Conservation (phyloP, 2,888 invertebrate species). For the Steinernema carpocapsae region DNA sequence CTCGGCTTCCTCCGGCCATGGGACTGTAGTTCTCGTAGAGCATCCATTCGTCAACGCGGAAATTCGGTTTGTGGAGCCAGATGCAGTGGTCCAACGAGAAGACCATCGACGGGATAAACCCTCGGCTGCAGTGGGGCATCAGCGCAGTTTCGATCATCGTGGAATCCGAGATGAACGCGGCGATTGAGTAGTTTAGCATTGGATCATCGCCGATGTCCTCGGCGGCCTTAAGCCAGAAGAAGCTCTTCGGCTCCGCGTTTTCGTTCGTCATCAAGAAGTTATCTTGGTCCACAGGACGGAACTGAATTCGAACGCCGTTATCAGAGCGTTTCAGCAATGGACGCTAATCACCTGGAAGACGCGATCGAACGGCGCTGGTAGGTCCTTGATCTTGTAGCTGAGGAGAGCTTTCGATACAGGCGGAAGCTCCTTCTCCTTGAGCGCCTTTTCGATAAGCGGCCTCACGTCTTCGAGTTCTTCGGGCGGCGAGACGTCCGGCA, state of each 20-base stretch:
- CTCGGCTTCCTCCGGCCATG: constrained; percentile 50
- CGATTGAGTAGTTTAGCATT: constrained; percentile 69
- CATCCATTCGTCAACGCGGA: constrained; percentile 70
- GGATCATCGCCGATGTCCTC: constrained; percentile 55
- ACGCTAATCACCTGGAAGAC: constrained; percentile 16
- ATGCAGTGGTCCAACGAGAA: constrained; percentile 70
- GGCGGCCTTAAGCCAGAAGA: constrained; percentile 20
- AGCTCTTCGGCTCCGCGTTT: constrained; percentile 18
- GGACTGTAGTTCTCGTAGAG: constrained; percentile 69
- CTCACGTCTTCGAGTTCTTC: constrained; percentile 49
- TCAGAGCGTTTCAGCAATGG: not conserved
- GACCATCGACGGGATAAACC: constrained; percentile 45
- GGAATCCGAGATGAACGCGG: constrained; percentile 69
- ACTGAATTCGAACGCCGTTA: not conserved
- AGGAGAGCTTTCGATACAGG: not conserved
- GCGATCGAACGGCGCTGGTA: constrained; percentile 19
- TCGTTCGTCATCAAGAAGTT: constrained; percentile 3
- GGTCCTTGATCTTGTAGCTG: constrained; percentile 4
- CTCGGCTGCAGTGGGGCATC: constrained; percentile 54
- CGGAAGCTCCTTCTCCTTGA: constrained; percentile 36
- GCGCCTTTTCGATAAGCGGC: constrained; percentile 50
- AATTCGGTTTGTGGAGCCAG: constrained; percentile 70
- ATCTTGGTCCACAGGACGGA: constrained; percentile 18
- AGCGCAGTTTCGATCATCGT: constrained; percentile 66
- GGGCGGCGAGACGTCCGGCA: constrained; percentile 69